Evolutionary conservation across 2,888 invertebrate genomes (phyloP), one percentile per base, ranked within the genome.

Genomic region (Escarpia spicata): DNA sequence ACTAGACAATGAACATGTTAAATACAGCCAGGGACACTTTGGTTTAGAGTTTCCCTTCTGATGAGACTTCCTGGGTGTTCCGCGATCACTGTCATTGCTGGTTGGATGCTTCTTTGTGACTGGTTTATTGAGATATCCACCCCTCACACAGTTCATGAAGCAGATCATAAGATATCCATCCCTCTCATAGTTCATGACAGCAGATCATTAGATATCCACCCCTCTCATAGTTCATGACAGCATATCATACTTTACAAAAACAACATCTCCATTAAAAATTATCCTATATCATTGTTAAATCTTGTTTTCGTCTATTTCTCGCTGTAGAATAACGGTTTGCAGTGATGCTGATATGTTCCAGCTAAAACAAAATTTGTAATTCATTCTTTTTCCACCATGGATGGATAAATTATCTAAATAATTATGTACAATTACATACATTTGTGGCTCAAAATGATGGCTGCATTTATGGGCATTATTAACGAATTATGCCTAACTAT

Each of bases 391-490:
- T 75, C 75, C 26, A 75, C 26, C 75, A 19, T 26, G 75, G 75
- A 75, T 26, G 26, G 75, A 52, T 52, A 52, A 4, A 52, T 75
- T 75, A 75, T 75, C 4, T 75, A 3, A 6, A 75, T 8, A 15
- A 12, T 26, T 26, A 75, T 26, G 75, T 75, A 75, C 75, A 26
- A 75, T n/a, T n/a, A 75, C 26, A 26, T 26, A 75, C n/a, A 75
- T 75, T n/a, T 1, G 19, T 75, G 75, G 19, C n/a, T 26, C 75
- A 75, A 75, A 26, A 26, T 75, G 75, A 75, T 75, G n/a, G n/a
- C 75, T 75, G n/a, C n/a, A 75, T 75, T 75, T 75, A 75, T 75
- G 75, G 75, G 75, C 26, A 75, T 75, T n/a, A 75, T 26, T 75
- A 26, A 2, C 6, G 19, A 75, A 19, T 75, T 75, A 75, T 75